Base-by-base conservation (phyloP, 2,888 invertebrate genomes). In the Drosophila multiciliata region DNA sequence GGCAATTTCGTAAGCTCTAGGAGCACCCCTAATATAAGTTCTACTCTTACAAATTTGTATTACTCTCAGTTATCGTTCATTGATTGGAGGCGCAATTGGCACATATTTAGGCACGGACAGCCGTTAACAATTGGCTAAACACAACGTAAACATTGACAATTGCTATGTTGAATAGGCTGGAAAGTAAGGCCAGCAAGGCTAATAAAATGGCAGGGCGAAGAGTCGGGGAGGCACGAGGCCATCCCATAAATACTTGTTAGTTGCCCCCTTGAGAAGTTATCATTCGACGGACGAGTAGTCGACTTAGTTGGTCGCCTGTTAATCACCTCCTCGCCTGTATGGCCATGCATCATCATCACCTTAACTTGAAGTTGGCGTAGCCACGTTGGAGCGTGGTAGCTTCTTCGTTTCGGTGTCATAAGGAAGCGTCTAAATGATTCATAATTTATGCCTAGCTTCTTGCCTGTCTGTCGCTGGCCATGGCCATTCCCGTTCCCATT, bases 391-490 rank as follows among this genome's bases (percentile, higher is more conserved):
- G 65, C 48, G 42, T 78, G 77, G 61, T 78, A 72, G 75, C 75
- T 81, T 73, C 90, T 78, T 78, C 89, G 71, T 66, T 77, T 80
- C 73, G 78, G 90, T 88, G 89, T 90, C 91, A 90, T 91, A 90
- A 90, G 90, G 90, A 90, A 90, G 90, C 90, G 90, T 84, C 87
- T 79, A 90, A 91, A 90, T 91, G 91, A 91, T 90, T 91, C 90
- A 91, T 90, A 90, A 91, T 90, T 90, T 90, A 90, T 89, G 86
- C 82, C 75, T 78, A 73, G 70, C 55, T 81, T 73, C 75, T 66
- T 68, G 70, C 53, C 65, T 62, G 66, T 71, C 64, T 68, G 66
- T 71, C 61, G 53, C 61, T 77, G 71, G 29, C 69, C 62, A 68
- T 69, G 52, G 59, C 67, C 66, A 66, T 72, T 50, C 67, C 59